Conservation (phyloP, 2,113 vertebrate genomes). For the Nibea coibor region DNA sequence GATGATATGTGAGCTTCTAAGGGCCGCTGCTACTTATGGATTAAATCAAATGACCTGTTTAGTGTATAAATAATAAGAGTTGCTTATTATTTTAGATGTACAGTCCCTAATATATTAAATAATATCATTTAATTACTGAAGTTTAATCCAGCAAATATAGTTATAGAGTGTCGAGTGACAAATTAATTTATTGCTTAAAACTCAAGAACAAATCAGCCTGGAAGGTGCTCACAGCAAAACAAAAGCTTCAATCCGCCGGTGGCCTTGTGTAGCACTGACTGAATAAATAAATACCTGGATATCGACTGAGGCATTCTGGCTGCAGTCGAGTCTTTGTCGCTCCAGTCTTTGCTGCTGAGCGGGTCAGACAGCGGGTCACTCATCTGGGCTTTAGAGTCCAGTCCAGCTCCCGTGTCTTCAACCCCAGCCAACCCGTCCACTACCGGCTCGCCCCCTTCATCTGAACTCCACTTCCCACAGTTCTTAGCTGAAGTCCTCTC, state of each 20-base stretch:
- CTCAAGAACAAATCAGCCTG: background rate
- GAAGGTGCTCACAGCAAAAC: background rate
- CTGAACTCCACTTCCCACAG: constrained; percentile 54
- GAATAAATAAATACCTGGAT: constrained; percentile 81
- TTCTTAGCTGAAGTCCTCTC: constrained; percentile 68
- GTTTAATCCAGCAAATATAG: background rate
- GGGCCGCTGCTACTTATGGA: background rate
- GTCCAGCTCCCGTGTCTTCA: constrained; percentile 65
- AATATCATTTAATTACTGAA: background rate
- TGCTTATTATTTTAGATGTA: no score
- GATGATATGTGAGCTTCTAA: background rate
- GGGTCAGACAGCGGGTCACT: constrained; percentile 80
- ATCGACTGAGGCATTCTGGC: constrained; percentile 86
- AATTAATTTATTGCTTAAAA: background rate
- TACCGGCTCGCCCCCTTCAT: constrained; percentile 58
- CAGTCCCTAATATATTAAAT: background rate
- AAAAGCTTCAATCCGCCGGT: no score
- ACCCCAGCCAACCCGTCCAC: constrained; percentile 42
- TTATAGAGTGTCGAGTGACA: background rate
- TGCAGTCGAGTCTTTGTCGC: constrained; percentile 83
- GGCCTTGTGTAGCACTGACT: background rate
- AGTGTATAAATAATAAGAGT: no score
- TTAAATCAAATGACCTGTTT: no score
- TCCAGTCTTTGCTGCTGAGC: constrained; percentile 83
- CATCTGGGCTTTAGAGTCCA: constrained; percentile 75